phyloP scores from a whole-genome alignment of 2,797 vertebrate genomes.

The Rousettus madagascariensis region DNA sequence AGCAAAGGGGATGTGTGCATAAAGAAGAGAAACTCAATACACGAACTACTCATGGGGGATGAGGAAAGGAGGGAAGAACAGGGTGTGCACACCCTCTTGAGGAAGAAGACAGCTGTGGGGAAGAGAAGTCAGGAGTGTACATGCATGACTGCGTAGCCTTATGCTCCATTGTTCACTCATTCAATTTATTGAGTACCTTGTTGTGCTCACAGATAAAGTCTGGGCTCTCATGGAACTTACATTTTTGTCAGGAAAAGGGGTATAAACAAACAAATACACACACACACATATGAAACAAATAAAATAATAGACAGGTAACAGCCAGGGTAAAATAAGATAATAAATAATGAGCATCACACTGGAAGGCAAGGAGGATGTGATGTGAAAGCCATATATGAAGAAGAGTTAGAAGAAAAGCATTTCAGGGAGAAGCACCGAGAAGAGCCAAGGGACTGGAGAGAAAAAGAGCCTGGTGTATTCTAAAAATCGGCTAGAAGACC shows the following conservation, averaged over 20 bases:
- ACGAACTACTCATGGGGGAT: fast-evolving
- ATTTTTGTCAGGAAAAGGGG: not conserved
- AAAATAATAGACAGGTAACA: not conserved
- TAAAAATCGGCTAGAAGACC: not conserved
- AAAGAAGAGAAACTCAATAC: not conserved
- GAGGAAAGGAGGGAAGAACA: no score
- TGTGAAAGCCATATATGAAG: fast-evolving
- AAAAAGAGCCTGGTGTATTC: not conserved
- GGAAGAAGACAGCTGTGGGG: not conserved
- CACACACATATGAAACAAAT: not conserved
- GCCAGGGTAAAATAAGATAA: not conserved
- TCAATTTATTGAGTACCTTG: not conserved
- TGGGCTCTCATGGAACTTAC: not conserved
- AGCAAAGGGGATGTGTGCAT: not conserved
- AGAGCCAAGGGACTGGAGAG: not conserved
- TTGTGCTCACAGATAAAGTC: not conserved
- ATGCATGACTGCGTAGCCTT: not conserved
- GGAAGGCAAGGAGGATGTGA: not conserved
- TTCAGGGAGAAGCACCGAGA: not conserved
- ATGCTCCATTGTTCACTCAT: not conserved
- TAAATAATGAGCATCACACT: not conserved
- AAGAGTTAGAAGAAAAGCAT: not conserved
- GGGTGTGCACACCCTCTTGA: not conserved
- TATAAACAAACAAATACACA: not conserved
- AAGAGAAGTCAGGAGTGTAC: not conserved